A percentile compares a stretch with the other conserved stretches of the same genome.
phyloP scores from a whole-genome alignment of 2,797 vertebrate species.

The Crocodylus rhombifer region DNA sequence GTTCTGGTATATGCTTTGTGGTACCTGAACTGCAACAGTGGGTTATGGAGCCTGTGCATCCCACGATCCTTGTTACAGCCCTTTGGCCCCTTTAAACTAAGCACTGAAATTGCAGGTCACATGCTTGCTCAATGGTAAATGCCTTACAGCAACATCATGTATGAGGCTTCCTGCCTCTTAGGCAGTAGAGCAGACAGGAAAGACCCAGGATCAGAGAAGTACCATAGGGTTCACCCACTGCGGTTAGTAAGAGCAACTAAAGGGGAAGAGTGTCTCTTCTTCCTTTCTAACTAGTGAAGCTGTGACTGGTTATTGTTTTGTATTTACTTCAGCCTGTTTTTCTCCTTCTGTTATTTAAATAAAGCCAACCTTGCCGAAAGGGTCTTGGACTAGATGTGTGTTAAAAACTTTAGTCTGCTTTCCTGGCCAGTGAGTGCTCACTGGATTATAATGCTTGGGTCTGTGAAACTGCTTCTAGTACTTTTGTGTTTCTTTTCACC shows the following conservation, averaged over 20 bases:
- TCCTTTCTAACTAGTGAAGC: constrained; percentile 47
- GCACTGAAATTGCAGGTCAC: constrained; percentile 49
- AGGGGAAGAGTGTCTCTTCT: not conserved
- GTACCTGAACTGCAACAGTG: not conserved
- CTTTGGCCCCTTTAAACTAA: not conserved
- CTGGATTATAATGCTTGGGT: not conserved
- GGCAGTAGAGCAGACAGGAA: constrained; percentile 20
- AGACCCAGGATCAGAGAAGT: constrained; percentile 39
- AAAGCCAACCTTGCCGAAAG: not conserved
- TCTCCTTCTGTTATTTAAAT: constrained; percentile 16
- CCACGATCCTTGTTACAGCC: not conserved
- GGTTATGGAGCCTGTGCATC: not conserved
- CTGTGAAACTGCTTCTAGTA: not conserved
- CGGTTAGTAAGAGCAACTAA: constrained; percentile 41
- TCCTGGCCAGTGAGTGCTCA: not conserved
- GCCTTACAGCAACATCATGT: constrained; percentile 16
- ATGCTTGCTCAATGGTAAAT: constrained; percentile 30
- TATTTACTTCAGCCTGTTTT: not conserved
- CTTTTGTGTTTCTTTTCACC: not conserved
- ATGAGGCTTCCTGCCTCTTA: not conserved
- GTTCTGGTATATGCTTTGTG: not conserved
- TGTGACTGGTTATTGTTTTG: not conserved
- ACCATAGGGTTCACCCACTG: constrained; percentile 21
- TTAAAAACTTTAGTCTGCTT: constrained; percentile 5
- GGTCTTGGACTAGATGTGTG: not conserved